Base-by-base conservation (phyloP, 1,140 invertebrate genomes). In the Trissolcus basalis region DNA sequence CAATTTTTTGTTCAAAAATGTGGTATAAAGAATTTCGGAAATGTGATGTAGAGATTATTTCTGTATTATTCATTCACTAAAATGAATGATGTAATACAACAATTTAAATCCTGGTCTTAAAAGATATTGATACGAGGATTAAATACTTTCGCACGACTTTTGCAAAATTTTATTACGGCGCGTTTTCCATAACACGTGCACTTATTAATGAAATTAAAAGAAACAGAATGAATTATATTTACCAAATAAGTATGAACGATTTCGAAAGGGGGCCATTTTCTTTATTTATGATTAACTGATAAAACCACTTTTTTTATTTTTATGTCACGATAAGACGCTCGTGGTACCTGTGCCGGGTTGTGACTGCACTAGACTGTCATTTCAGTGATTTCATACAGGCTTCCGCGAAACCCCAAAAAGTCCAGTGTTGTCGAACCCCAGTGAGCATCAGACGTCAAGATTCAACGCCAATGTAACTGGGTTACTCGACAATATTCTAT, bases 391-490 rank as follows among this genome's bases (percentile, higher is more conserved):
- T 70, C 76, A 56, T 64, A 80, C 69, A 78, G 86, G 86, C 85
- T 87, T 86, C 86, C 64, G 43, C 56, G 83, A 86, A 87, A 79
- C 82, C 86, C 48, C 53, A 60, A 74, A 83, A 85, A 75, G 61
- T 60, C 78, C 60, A 67, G 79, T 86, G 85, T 86, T 86, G 83
- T 85, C 81, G 84, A 85, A 83, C 83, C 77, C 77, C 55, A 15
- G 16, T 27, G 4, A 48, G 48, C 51, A 49, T 19, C 16, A 10
- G 50, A 59, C 55, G 55, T 44, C 16, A 60, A 49, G 61, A 68
- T 68, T 60, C 43, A 80, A 44, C 60, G 49, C 32, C 73, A 39
- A 15, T 72, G 70, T 77, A 81, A 74, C 71, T 81, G 58, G 80
- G 80, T 79, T 81, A 79, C 55, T 79, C 69, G 59, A 81, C 68